Evolutionary conservation across 2,113 vertebrate genomes (phyloP).

Genomic region (Elanus axillaris): DNA sequence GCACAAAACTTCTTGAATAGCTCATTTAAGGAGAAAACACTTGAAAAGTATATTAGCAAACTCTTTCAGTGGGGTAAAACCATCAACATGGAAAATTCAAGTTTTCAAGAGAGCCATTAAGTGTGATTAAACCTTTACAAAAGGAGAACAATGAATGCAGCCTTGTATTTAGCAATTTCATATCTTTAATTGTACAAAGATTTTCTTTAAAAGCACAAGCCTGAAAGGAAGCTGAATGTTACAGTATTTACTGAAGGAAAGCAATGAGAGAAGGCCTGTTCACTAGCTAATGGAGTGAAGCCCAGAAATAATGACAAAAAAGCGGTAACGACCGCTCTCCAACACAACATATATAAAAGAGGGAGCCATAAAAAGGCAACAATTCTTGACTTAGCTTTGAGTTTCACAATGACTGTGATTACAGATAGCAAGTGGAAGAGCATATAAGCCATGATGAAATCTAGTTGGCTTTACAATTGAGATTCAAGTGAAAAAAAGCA

Average conservation of each 20-base stretch:
- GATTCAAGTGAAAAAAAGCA: neutral
- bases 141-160: conserved; percentile 74
- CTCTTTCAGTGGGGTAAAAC: conserved; percentile 77
- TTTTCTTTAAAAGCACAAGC: conserved; percentile 82
- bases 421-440: conserved; percentile 64
- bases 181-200: conserved; percentile 82
- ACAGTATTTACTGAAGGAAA: conserved; percentile 70
- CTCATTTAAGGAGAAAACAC: conserved; percentile 78
- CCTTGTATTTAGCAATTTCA: conserved; percentile 81
- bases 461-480: conserved; percentile 65
- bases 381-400: conserved; percentile 79
- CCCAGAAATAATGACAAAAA: conserved; percentile 76
- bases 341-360: conserved; percentile 67
- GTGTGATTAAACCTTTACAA: conserved; percentile 82
- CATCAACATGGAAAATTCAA: conserved; percentile 79
- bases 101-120: conserved; percentile 82
- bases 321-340: conserved; percentile 71
- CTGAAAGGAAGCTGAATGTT: conserved; percentile 78
- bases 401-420: conserved; percentile 77
- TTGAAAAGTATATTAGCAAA: conserved; percentile 81
- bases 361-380: conserved; percentile 73
- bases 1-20: conserved; percentile 76
- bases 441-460: conserved; percentile 47
- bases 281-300: conserved; percentile 76
- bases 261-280: conserved; percentile 67